Evolutionary conservation across 2,888 invertebrate genomes (phyloP), one percentile per base, ranked within the genome.

Genomic region (Drosophila anomalata): DNA sequence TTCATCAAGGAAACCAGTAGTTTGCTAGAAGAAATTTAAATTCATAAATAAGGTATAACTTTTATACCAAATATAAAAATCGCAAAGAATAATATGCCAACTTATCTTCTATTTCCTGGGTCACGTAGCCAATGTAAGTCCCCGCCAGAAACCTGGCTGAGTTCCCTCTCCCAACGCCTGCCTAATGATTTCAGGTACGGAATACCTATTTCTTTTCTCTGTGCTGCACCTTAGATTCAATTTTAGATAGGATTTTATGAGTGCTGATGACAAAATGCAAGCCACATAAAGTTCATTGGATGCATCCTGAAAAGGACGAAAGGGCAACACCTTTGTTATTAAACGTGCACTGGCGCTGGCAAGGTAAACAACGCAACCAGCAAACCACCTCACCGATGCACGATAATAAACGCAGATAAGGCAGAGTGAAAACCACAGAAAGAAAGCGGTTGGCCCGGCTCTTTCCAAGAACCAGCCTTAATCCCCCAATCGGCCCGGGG

Each of bases 231-330:
- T 76, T 50, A 81, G 89, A 84, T 84, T 87, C 75, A 89, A 84
- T 84, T 84, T 84, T 69, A 84, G 83, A 89, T 84, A 87, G 53
- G 62, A 47, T 54, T 73, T 55, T 74, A 69, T 61, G 79, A 79
- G 77, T 51, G 84, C 69, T 87, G 87, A 70, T 86, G 77, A 86
- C 71, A 88, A 75, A 83, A 72, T 77, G 81, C 84, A 79, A 57
- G 71, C 80, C 77, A 88, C 87, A 85, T 69, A 79, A 80, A 65
- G 86, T 58, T 56, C 59, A 48, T 44, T 55, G 63, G 63, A 65
- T 61, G 75, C 69, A 58, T 47, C 53, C 58, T 56, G 58, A 72
- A 76, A 42, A 33, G 24, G 47, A 29, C 36, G 50, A 36, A 73
- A 73, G 57, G 75, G 48, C 71, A 47, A 60, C 57, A 65, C 60